Conservation (phyloP, 2,113 vertebrate genomes). For the Ophiodon elongatus region DNA sequence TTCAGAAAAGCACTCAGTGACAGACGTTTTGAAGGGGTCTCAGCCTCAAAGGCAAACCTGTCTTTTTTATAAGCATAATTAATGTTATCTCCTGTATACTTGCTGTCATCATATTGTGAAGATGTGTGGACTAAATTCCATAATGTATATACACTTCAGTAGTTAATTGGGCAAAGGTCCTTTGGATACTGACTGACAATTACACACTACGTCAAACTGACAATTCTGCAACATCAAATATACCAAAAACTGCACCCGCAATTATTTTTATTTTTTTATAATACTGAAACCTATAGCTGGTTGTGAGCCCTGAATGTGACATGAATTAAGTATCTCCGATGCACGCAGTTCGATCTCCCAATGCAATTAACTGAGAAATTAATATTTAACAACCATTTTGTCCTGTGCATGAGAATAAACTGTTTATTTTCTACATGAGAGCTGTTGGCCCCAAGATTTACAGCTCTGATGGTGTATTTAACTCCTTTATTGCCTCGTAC, state of each 20-base stretch:
- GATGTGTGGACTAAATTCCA: background rate
- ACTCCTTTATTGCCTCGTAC: conserved; percentile 6
- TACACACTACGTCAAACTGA: conserved; percentile 2
- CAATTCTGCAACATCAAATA: conserved; percentile 15
- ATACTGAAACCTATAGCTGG: conserved; percentile 3
- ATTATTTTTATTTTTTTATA: background rate
- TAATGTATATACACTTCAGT: conserved; percentile 10
- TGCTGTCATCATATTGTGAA: background rate
- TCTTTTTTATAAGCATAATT: conserved; percentile 30
- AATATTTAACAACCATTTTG: conserved; percentile 45
- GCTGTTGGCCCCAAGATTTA: conserved; percentile 21
- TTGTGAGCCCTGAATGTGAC: conserved; percentile 17
- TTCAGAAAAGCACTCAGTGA: conserved; percentile 25
- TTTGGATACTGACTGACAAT: conserved; percentile 5
- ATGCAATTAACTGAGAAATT: conserved; percentile 48
- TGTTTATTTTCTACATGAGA: conserved; percentile 49
- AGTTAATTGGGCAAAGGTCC: background rate
- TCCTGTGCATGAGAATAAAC: conserved; percentile 39
- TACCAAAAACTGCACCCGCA: background rate
- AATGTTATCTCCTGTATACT: background rate
- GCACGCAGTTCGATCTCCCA: conserved; percentile 31
- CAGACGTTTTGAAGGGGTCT: conserved; percentile 22
- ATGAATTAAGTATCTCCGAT: conserved; percentile 28
- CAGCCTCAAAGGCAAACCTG: conserved; percentile 18
- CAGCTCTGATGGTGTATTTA: conserved; percentile 46